Conservation (phyloP, 2,888 invertebrate genomes). For the Calliphora vomitoria region DNA sequence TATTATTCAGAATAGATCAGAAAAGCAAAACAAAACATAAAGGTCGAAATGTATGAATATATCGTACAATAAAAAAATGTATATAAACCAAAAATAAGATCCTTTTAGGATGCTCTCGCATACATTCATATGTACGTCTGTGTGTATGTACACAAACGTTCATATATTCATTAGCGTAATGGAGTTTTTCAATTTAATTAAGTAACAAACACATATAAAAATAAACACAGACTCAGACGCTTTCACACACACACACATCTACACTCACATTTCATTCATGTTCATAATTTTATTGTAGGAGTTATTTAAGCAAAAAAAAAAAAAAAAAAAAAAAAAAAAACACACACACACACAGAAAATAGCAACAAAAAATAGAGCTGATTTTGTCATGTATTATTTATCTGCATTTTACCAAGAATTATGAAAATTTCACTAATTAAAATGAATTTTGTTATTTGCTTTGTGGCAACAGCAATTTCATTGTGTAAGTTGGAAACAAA, state of each 20-base stretch:
- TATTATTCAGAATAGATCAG: too few species aligned
- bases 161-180: constrained; percentile 75
- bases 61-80: too few species aligned
- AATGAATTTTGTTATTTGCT: constrained; percentile 42
- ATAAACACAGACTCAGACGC: constrained; percentile 19
- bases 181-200: constrained; percentile 77
- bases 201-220: constrained; percentile 57
- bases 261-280: not conserved
- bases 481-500: not conserved
- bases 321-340: too few species aligned
- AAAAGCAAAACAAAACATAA: too few species aligned
- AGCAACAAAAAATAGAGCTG: not conserved
- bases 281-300: constrained; percentile 6
- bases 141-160: constrained; percentile 20
- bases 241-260: not conserved
- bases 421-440: constrained; percentile 53
- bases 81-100: not conserved
- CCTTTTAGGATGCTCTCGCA: not conserved
- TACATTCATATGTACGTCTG: not conserved
- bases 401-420: constrained; percentile 12
- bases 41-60: not conserved
- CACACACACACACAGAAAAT: too few species aligned
- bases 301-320: not conserved
- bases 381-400: not conserved
- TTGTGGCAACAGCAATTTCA: not conserved